Evolutionary conservation across 2,113 vertebrate genomes (phyloP), one percentile per base, ranked within the genome.

Genomic region (Salminus brasiliensis): DNA sequence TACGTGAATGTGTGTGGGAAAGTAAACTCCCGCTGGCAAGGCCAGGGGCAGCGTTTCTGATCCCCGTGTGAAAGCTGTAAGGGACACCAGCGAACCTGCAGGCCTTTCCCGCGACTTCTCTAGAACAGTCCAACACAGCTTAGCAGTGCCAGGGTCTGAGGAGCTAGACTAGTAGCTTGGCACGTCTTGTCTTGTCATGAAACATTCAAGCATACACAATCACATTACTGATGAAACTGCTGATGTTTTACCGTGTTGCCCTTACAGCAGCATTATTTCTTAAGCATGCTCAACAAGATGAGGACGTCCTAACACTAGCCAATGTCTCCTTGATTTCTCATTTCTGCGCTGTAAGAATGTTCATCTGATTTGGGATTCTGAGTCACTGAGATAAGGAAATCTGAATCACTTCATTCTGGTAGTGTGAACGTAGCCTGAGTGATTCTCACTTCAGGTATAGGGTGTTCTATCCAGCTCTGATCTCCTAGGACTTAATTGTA

Each of bases 31-130:
- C 32, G 47, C 77, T 47, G 71, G 80, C 63, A 75, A 16, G 25
- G 32, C 27, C 39, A 49, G n/a, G 9, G 23, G 57, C 76, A 84
- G 84, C 80, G 79, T 63, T 76, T 84, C 78, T 77, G 85, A 89
- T 90, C 83, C 47, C 65, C 12, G 13, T 85, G 83, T 85, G 83
- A 87, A 87, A 88, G 78, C 74, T 49, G 60, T 85, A 89, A 91
- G 75, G 79, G 41, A 88, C 86, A 81, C 84, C 45, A 13, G 74
- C 78, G 82, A 53, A 65, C 49, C 81, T 60, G 66, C 74, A 32
- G 16, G 32, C 60, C 80, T 85, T n/a, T n/a, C n/a, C 83, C 21
- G 30, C 52, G 7, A 66, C 3, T 45, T 27, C 39, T 90, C 83
- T 78, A 86, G 85, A 89, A 84, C 32, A 12, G 23, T 85, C 84